Evolutionary conservation across 2,888 invertebrate genomes (phyloP).

Genomic region (Seira musarum): DNA sequence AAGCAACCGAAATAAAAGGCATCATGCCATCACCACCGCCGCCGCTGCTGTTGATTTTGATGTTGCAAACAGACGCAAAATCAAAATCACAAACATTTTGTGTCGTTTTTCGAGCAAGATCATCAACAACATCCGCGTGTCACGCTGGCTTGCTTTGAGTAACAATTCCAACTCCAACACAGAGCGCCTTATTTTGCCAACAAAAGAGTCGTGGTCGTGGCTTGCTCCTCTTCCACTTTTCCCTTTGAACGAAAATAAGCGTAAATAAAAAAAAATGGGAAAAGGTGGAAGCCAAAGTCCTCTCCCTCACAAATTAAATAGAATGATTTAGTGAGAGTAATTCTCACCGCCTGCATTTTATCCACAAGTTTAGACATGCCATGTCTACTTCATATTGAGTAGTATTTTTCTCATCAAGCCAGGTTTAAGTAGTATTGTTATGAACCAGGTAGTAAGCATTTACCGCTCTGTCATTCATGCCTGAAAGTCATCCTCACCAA

Average conservation of each 20-base stretch:
- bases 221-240: constrained; percentile 38
- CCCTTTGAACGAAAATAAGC: neutral
- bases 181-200: constrained; percentile 5
- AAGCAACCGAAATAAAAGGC: neutral
- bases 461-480: neutral
- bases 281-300: neutral
- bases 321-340: neutral
- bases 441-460: too few species aligned
- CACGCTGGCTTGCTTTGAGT: constrained; percentile 48
- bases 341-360: too few species aligned
- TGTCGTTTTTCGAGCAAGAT: neutral
- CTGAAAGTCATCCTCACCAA: constrained; percentile 37
- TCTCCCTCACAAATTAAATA: neutral
- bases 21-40: constrained; percentile 27
- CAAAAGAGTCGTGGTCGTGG: constrained; percentile 30
- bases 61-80: constrained; percentile 15
- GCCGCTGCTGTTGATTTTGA: too few species aligned
- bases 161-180: constrained; percentile 34
- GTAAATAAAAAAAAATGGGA: neutral
- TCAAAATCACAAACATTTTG: constrained; percentile 18
- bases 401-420: too few species aligned
- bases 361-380: too few species aligned
- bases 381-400: too few species aligned
- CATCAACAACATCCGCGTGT: constrained; percentile 41
- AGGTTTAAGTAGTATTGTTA: too few species aligned